A percentile compares a stretch with the other conserved stretches of the same genome.
phyloP scores from a whole-genome alignment of 2,888 invertebrate genomes.

The Podotricha telesiphe region DNA sequence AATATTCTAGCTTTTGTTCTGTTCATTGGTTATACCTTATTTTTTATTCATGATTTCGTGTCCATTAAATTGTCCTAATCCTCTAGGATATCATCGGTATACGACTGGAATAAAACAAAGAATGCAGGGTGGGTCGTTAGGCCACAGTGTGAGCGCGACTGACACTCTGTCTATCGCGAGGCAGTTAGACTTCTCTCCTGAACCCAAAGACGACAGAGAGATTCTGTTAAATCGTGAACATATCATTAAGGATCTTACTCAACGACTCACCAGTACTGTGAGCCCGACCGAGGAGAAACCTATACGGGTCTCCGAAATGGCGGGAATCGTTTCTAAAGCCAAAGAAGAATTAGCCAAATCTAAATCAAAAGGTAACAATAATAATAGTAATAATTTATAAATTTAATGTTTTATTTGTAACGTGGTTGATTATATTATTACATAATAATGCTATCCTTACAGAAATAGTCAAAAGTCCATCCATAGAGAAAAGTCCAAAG shows the following conservation, averaged over 20 bases:
- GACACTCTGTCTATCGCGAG: constrained; percentile 70
- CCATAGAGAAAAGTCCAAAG: constrained; percentile 86
- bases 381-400: no score
- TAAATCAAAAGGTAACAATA: constrained; percentile 90
- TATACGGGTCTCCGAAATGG: constrained; percentile 91
- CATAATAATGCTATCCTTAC: constrained; percentile 41
- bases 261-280: constrained; percentile 89
- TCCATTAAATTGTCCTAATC: constrained; percentile 34
- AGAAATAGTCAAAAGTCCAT: constrained; percentile 89
- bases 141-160: constrained; percentile 78
- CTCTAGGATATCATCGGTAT: constrained; percentile 82
- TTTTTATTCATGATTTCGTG: constrained; percentile 13
- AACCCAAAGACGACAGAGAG: constrained; percentile 84
- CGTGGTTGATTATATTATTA: no score
- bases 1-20: constrained; percentile 13
- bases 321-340: constrained; percentile 95
- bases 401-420: no score
- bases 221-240: constrained; percentile 90
- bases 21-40: not conserved
- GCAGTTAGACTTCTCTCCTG: constrained; percentile 83
- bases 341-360: constrained; percentile 95
- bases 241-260: constrained; percentile 94
- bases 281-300: constrained; percentile 85
- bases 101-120: constrained; percentile 84
- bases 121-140: constrained; percentile 83